Evolutionary conservation across 2,888 invertebrate species (phyloP).

Genomic region (Lissocephala sabroskyi): DNA sequence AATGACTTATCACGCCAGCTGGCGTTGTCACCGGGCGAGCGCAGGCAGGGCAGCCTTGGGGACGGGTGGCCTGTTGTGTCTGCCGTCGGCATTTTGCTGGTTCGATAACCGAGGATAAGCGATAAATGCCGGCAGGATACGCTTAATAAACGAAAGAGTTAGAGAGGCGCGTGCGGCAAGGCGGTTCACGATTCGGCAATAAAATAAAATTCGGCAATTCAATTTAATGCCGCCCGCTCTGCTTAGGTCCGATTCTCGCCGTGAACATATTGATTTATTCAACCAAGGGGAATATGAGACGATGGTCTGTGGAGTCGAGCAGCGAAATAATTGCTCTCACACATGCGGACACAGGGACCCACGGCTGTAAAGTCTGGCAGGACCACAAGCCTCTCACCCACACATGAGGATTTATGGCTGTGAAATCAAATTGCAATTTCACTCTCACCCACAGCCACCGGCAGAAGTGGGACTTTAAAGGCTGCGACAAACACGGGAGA

Average conservation of each 20-base stretch:
- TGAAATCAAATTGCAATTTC: constrained; percentile 53
- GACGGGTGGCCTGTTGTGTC: constrained; percentile 8
- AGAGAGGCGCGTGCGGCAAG: constrained; percentile 20
- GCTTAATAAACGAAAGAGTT: constrained; percentile 62
- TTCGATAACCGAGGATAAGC: constrained; percentile 35
- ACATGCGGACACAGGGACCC: constrained; percentile 24
- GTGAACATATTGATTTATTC: constrained; percentile 56
- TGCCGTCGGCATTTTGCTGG: constrained; percentile 48
- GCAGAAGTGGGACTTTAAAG: constrained; percentile 45
- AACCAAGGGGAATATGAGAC: too few relatives aligned
- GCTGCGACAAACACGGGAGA: constrained; percentile 1
- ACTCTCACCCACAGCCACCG: constrained; percentile 26
- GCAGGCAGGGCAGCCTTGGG: neutral
- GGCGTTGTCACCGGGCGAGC: constrained; percentile 53
- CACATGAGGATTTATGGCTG: constrained; percentile 52
- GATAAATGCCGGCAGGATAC: constrained; percentile 33
- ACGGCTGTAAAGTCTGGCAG: too few relatives aligned
- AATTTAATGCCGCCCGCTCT: constrained; percentile 63
- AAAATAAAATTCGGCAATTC: constrained; percentile 61
- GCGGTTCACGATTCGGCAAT: constrained; percentile 40
- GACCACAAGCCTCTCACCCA: constrained; percentile 1
- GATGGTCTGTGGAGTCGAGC: too few relatives aligned
- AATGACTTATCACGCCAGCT: constrained; percentile 66
- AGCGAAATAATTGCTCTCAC: constrained; percentile 47
- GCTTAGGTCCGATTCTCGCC: constrained; percentile 53